Conservation (phyloP, 2,113 vertebrate genomes). For the Nycticebus coucang region DNA sequence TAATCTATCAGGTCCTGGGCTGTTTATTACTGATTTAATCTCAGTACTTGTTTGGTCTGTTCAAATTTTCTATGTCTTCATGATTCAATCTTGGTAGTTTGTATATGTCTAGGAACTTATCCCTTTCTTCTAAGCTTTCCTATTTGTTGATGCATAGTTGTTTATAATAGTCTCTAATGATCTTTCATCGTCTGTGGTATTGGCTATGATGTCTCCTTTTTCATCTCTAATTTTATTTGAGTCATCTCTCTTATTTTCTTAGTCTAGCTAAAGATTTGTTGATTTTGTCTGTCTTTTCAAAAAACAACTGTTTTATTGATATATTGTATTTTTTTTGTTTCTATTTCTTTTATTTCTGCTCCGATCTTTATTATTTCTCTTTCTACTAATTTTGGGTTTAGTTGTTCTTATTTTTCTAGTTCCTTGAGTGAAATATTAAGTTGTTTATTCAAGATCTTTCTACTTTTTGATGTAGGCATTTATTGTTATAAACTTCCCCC, state of each 20-base stretch:
- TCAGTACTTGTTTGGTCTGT: not conserved
- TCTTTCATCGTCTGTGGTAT: not conserved
- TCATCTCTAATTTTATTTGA: not conserved
- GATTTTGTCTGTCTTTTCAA: not conserved
- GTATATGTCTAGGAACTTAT: not conserved
- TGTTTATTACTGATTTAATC: not conserved
- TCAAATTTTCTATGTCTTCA: not conserved
- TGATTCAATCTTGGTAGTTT: not conserved
- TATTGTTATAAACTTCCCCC: not conserved
- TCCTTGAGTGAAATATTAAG: not conserved
- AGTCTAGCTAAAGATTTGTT: not conserved
- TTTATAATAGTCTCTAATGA: not conserved
- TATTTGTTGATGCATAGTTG: not conserved
- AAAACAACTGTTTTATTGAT: not conserved
- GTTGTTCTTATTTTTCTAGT: not conserved
- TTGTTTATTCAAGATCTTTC: not conserved
- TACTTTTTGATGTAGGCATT: not conserved
- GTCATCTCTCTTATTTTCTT: not conserved
- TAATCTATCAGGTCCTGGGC: not conserved
- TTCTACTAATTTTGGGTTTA: not conserved
- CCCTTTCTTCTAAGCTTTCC: not conserved
- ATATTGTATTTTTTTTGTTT: not conserved
- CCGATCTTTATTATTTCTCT: not conserved
- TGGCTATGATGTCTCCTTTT: not conserved
- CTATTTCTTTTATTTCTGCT: not conserved